These are phyloP conservation scores for Heliconius ismenius DNA, from an alignment of 2,888 invertebrate genomes.

Conservation along the genomic window DNA sequence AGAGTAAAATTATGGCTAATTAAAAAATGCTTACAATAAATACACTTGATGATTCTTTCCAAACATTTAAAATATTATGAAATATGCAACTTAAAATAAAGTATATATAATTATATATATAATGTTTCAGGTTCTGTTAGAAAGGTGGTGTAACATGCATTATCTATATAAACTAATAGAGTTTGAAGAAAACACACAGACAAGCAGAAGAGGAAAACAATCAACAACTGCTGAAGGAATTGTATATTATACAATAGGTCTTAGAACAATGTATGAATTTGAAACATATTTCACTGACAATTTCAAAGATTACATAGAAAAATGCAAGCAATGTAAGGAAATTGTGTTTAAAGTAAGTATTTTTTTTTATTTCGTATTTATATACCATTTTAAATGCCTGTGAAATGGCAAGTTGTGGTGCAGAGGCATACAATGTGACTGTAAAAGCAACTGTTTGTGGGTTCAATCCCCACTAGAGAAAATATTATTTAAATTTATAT, in stretches of 20 bases:
- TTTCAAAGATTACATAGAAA: conserved; percentile 68
- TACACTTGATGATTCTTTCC: too few species aligned
- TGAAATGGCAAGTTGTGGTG: too few species aligned
- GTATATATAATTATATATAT: too few species aligned
- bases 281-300: conserved; percentile 69
- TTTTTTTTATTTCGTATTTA: not conserved
- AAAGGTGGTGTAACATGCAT: conserved; percentile 68
- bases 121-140: conserved; percentile 63
- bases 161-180: conserved; percentile 66
- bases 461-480: too few species aligned
- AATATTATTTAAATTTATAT: too few species aligned
- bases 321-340: conserved; percentile 71
- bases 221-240: not conserved
- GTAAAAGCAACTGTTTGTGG: too few species aligned
- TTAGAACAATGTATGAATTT: conserved; percentile 74
- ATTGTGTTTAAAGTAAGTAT: conserved; percentile 71
- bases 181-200: not conserved
- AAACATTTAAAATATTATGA: too few species aligned
- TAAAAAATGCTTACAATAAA: too few species aligned
- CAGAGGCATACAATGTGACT: too few species aligned
- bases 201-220: not conserved
- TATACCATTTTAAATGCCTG: not conserved
- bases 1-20: too few species aligned
- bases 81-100: too few species aligned
- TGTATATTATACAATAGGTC: conserved; percentile 64